Evolutionary conservation across 2,113 vertebrate genomes (phyloP), one percentile per base, ranked within the genome.

Genomic region (Ploceus nigricollis): DNA sequence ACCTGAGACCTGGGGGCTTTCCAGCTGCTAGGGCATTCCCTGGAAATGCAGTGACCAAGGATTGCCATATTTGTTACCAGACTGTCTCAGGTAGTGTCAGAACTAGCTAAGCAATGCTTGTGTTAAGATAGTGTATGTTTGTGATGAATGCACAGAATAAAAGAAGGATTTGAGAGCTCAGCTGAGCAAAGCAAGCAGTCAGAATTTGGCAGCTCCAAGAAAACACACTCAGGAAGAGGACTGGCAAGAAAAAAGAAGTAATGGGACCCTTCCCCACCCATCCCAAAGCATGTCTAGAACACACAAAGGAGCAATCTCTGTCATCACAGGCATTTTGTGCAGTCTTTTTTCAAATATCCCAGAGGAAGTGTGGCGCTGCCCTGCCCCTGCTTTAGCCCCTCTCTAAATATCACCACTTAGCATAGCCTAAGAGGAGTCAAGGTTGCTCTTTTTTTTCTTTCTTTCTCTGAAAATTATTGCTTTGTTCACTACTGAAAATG

Each of bases 401-500:
- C 30, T 90, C 44, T 93, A 93, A 93, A 96, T 66, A 95, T 45
- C 54, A 88, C 79, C 61, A 54, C n/a, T 94, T 81, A 91, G 19
- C 35, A 48, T 3, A 50, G 48, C 30, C 48, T 54, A 92, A 96
- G 72, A 3, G 21, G 72, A 94, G 75, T 95, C 84, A 94, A 95
- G 84, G 88, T 82, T 93, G 73, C 40, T 61, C 40, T 70, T 89
- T 72, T 88, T 86, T 39, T 86, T 45, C 60, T 72, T 79, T 87
- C 51, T 65, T 54, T 92, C 65, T 93, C 42, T 95, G 44, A 61
- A 92, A 97, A 94, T 96, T 94, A 92, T 69, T 92, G 56, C 85
- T 73, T 70, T 81, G 39, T 88, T 96, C 51, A 80, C 83, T 77
- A 79, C 91, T 76, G 92, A 73, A 93, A 93, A 94, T 81, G 83